Percentiles rank a stretch among this genome's conserved stretches.
phyloP scores from a whole-genome alignment of 2,797 vertebrate genomes.

The Halcyon badia region DNA sequence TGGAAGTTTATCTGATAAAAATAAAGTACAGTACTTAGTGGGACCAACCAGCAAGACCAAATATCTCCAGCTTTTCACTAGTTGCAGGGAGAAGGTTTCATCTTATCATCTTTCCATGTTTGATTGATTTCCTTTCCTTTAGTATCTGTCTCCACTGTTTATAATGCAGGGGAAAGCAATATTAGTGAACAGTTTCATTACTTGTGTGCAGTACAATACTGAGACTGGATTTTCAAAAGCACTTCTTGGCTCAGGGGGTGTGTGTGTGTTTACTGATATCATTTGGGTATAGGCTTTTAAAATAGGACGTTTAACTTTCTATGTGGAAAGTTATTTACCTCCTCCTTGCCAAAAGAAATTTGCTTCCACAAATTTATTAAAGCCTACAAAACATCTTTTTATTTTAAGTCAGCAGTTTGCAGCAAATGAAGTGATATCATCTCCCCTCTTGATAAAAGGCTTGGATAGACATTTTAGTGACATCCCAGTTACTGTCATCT shows the following conservation, averaged over 20 bases:
- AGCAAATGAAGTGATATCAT: accelerated
- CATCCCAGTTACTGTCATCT: neutral
- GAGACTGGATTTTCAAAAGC: neutral
- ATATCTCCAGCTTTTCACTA: neutral
- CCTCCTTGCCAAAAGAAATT: neutral
- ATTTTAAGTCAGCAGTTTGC: neutral
- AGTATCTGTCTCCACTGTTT: neutral
- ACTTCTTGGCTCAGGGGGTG: neutral
- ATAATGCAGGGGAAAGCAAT: neutral
- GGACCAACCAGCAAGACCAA: neutral
- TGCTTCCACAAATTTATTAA: neutral
- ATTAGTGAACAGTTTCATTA: neutral
- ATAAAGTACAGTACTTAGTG: neutral
- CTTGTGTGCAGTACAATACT: neutral
- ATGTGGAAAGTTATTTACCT: neutral
- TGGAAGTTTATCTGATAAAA: neutral
- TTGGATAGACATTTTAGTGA: neutral
- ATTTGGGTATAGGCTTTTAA: neutral
- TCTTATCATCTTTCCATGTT: neutral
- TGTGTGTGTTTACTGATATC: neutral
- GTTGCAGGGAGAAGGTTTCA: neutral
- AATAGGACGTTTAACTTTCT: neutral
- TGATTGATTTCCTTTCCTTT: neutral
- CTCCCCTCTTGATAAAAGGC: neutral
- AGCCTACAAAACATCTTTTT: neutral